Base-by-base conservation (phyloP, 2,797 vertebrate genomes). In the Tolypeutes matacus region DNA sequence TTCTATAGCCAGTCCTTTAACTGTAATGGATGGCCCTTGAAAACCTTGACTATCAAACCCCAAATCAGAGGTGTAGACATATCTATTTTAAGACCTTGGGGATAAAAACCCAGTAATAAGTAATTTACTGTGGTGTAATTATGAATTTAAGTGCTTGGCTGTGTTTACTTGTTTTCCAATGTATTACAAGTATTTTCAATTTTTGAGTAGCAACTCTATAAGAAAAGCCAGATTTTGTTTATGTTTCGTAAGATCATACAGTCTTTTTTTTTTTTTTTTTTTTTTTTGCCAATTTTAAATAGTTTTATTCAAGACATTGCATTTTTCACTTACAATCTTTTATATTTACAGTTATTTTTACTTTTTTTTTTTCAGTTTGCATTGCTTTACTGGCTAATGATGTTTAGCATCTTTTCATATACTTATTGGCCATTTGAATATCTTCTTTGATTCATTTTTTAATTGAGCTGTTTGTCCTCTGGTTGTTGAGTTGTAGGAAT, bases 151-250 rank as follows among this genome's bases (percentile, higher is more conserved):
- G 3, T 81, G 73, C 51, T 75, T 95, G 77, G 34, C 70, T 89
- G 7, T 5, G 15, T 83, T 93, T 89, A 36, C 69, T 94, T 94
- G 14, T 81, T 95, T 93, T 76, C 34, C 23, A 94, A 2, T 8
- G 10, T 86, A 7, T 69, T 81, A 36, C 7, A 85, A 82, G 15
- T 91, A 29, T 86, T 96, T 96, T 92, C 23, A 49, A 83, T 92
- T 58, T 86, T 12, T 93, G 76, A 94, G n/a, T 78, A 84, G 36
- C n/a, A 83, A 34, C 75, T 75, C 12, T 60, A 77, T 81, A 88
- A 88, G 58, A 15, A 88, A 90, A 91, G 31, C 53, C 46, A 27
- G 80, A 69, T 95, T 70, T 94, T 91, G 6, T 82, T 72, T 93
- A 31, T 34, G 8, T 56, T 80, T 91, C 96, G 1, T 60, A 60